Evolutionary conservation across 2,888 invertebrate species (phyloP).

Genomic region (Salpingus planirostris): DNA sequence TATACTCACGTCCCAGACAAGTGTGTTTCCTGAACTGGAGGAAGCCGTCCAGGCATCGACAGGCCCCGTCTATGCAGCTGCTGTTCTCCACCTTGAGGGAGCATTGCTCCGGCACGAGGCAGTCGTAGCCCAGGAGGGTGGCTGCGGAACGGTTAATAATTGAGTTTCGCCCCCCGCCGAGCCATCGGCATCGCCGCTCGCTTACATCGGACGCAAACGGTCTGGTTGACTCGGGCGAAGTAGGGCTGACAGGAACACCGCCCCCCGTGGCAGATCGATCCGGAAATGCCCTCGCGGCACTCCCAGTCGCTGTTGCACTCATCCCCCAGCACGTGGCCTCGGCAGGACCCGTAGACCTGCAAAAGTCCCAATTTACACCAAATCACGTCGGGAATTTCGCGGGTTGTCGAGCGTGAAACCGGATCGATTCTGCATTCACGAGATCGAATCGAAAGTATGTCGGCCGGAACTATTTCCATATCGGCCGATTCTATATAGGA

Average conservation of each 20-base stretch:
- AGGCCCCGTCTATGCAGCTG: conserved; percentile 73
- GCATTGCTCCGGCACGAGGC: conserved; percentile 75
- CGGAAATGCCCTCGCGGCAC: conserved; percentile 51
- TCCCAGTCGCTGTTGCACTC: conserved; percentile 55
- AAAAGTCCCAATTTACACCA: too few species aligned
- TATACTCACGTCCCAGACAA: conserved; percentile 78
- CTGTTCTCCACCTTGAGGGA: conserved; percentile 83
- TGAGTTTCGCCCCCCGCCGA: too few species aligned
- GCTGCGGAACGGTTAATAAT: conserved; percentile 63
- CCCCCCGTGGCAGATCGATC: conserved; percentile 60
- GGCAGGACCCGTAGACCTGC: conserved; percentile 19
- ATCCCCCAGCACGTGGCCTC: conserved; percentile 47
- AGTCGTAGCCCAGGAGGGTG: conserved; percentile 74
- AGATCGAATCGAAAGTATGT: too few species aligned
- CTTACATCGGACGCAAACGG: conserved; percentile 79
- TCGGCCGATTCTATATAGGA: too few species aligned
- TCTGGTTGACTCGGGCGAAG: conserved; percentile 68
- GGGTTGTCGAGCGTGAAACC: too few species aligned
- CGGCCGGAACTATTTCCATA: too few species aligned
- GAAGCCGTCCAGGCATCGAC: conserved; percentile 76
- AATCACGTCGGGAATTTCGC: too few species aligned
- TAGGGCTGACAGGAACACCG: conserved; percentile 75
- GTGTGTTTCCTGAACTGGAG: conserved; percentile 84
- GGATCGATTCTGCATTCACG: too few species aligned
- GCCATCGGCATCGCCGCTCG: too few species aligned